Conservation (phyloP, 2,888 invertebrate species). For the Machimus atricapillus region DNA sequence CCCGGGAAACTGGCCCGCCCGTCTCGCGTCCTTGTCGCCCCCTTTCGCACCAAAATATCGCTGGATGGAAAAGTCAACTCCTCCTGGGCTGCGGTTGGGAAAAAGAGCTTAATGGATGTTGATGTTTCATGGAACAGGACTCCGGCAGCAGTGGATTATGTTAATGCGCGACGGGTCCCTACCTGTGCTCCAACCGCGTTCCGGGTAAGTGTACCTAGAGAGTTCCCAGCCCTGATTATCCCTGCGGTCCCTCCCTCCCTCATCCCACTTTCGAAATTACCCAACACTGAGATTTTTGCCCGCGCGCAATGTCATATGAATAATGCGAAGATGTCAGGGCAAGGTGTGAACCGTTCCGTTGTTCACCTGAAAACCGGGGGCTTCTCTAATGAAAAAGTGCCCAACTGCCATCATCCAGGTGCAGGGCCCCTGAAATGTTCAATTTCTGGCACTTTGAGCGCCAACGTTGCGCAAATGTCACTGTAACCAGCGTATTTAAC, state of each 20-base stretch:
- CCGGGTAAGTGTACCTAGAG: not conserved
- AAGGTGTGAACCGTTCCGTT: constrained; percentile 15
- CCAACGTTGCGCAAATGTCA: not conserved
- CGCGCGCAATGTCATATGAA: constrained; percentile 27
- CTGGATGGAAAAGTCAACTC: not conserved
- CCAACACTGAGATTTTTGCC: not conserved
- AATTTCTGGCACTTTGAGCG: constrained; percentile 28
- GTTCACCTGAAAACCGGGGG: not conserved
- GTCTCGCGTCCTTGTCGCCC: not conserved
- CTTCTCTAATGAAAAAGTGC: constrained; percentile 5
- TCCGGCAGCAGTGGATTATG: constrained; percentile 19
- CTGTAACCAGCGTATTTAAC: constrained; percentile 1
- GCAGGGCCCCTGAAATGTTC: constrained; percentile 4
- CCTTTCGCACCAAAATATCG: constrained; percentile 8
- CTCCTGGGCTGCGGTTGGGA: constrained; percentile 4
- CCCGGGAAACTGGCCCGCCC: not conserved
- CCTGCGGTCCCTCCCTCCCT: not conserved
- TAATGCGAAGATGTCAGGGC: constrained; percentile 38
- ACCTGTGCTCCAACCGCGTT: not conserved
- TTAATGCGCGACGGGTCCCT: constrained; percentile 9
- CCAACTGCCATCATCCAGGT: not conserved
- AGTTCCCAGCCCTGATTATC: constrained; percentile 1
- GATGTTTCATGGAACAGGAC: constrained; percentile 33
- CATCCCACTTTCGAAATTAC: not conserved
- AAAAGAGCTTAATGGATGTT: constrained; percentile 40